Conservation (phyloP, 2,888 invertebrate genomes). For the Alentia gelatinosa region DNA sequence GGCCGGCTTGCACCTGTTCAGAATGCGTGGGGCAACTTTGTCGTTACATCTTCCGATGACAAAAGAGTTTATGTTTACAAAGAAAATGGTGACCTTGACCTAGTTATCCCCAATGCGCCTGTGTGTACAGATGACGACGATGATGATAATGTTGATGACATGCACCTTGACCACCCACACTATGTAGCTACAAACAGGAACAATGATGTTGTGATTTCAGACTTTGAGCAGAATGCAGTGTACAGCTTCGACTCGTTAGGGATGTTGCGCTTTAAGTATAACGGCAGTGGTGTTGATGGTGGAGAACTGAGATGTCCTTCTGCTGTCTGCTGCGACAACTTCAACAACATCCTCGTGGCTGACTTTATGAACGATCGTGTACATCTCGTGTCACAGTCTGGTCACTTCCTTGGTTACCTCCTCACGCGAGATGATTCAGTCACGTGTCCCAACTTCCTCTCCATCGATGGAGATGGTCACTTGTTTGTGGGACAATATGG, state of each 20-base stretch:
- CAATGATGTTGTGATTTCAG: slow-evolving; percentile 46
- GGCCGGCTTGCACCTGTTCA: slow-evolving; percentile 53
- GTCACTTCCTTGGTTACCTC: slow-evolving; percentile 60
- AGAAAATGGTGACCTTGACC: slow-evolving; percentile 23
- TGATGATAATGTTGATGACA: background rate
- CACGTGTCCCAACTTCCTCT: slow-evolving; percentile 60
- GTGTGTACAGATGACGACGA: background rate
- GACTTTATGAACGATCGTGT: slow-evolving; percentile 62
- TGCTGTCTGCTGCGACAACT: slow-evolving; percentile 61
- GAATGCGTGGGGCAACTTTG: slow-evolving; percentile 27
- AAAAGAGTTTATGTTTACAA: slow-evolving; percentile 48
- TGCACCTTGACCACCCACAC: slow-evolving; percentile 27
- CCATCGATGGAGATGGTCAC: slow-evolving; percentile 59
- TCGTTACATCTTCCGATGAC: slow-evolving; percentile 56
- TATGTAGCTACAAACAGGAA: slow-evolving; percentile 48
- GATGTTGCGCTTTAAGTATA: background rate
- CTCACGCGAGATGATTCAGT: slow-evolving; percentile 56
- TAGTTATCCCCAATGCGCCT: slow-evolving; percentile 9
- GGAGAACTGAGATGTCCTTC: slow-evolving; percentile 60
- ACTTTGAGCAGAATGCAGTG: slow-evolving; percentile 22
- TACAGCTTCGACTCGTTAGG: slow-evolving; percentile 41
- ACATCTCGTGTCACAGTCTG: slow-evolving; percentile 58
- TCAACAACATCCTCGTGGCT: slow-evolving; percentile 62
- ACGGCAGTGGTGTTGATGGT: background rate
- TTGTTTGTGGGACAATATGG: slow-evolving; percentile 62